Conservation (phyloP, 2,888 invertebrate species). For the Hypercompe scribonia region DNA sequence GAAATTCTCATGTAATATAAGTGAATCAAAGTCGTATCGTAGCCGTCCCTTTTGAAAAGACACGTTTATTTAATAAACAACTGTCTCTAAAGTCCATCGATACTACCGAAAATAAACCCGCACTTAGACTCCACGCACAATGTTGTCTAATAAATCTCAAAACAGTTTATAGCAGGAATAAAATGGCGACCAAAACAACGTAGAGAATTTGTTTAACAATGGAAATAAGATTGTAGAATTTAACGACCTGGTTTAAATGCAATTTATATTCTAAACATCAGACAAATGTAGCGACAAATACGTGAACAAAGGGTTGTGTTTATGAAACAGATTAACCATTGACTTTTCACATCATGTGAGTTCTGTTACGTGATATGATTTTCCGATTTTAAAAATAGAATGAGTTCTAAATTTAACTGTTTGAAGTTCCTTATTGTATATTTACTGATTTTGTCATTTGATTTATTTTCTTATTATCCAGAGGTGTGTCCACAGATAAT, state of each 20-base stretch:
- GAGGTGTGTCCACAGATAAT: no score
- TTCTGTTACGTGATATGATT: neutral
- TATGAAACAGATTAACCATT: neutral
- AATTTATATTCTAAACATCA: slow-evolving; percentile 17
- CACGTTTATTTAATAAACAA: neutral
- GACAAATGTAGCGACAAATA: slow-evolving; percentile 17
- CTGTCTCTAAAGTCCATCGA: slow-evolving; percentile 8
- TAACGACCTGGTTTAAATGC: slow-evolving; percentile 24
- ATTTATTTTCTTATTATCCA: no score
- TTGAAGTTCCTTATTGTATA: no score
- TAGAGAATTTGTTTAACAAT: slow-evolving; percentile 26
- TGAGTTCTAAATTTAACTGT: neutral
- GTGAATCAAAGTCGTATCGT: neutral
- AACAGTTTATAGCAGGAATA: slow-evolving; percentile 39
- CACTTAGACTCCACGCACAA: slow-evolving; percentile 27
- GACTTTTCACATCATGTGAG: neutral
- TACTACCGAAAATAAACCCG: slow-evolving; percentile 18
- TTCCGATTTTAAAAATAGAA: neutral
- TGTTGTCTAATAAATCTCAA: slow-evolving; percentile 46
- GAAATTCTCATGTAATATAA: neutral
- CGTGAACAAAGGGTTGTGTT: neutral
- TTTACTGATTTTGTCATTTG: no score
- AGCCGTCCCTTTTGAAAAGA: neutral
- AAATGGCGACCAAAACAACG: slow-evolving; percentile 42
- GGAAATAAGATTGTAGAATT: slow-evolving; percentile 32